Evolutionary conservation across 1,140 invertebrate species (phyloP).

Genomic region (Sinonovacula constricta): DNA sequence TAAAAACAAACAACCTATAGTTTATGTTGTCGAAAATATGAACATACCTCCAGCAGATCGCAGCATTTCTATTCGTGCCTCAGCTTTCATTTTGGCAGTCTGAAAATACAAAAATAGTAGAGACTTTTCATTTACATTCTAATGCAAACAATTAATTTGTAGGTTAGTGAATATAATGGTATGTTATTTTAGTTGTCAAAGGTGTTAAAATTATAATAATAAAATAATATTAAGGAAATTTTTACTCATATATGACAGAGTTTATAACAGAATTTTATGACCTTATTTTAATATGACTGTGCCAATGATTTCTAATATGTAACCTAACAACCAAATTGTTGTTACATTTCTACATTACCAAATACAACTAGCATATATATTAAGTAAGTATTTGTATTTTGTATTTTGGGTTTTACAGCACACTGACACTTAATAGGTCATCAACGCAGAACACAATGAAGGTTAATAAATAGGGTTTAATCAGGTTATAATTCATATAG

Average conservation of each 20-base stretch:
- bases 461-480: no score
- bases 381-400: no score
- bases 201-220: neutral
- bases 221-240: neutral
- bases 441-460: no score
- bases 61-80: conserved; percentile 92
- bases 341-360: no score
- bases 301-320: neutral
- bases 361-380: no score
- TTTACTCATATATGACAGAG: neutral
- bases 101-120: conserved; percentile 75
- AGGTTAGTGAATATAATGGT: neutral
- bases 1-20: no score
- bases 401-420: no score
- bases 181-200: neutral
- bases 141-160: conserved; percentile 5
- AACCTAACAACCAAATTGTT: no score
- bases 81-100: conserved; percentile 93
- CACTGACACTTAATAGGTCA: no score
- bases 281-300: neutral
- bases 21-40: neutral
- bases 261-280: neutral
- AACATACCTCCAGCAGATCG: conserved; percentile 84
- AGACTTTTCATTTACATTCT: no score
- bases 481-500: no score